phyloP scores from a whole-genome alignment of 2,888 invertebrate species.

The Trilocha varians region DNA sequence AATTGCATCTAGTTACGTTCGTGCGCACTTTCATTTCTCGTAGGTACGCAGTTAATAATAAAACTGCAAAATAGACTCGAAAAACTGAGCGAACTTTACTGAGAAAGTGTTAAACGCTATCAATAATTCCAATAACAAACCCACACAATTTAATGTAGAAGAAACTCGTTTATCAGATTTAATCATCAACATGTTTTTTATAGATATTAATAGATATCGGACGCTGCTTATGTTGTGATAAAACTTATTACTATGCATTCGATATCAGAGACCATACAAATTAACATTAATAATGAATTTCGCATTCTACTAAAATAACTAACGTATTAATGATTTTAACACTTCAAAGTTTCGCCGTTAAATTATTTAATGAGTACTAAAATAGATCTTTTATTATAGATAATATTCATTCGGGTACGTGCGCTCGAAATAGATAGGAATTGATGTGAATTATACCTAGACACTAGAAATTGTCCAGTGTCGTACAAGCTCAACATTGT shows the following conservation, averaged over 20 bases:
- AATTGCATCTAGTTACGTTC: too few relatives aligned
- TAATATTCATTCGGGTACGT: neutral
- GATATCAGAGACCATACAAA: neutral
- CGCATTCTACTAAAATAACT: neutral
- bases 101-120: neutral
- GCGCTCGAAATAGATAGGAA: neutral
- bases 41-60: neutral
- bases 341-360: neutral
- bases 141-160: neutral
- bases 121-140: neutral
- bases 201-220: neutral
- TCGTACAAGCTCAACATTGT: too few relatives aligned
- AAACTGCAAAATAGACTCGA: neutral
- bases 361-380: neutral
- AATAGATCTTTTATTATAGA: neutral
- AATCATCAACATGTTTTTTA: neutral
- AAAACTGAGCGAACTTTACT: neutral
- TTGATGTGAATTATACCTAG: neutral
- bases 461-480: neutral
- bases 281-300: neutral
- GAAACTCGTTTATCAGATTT: neutral
- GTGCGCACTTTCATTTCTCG: too few relatives aligned
- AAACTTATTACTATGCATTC: neutral
- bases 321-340: neutral
- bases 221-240: neutral